Percentiles rank a stretch among this genome's conserved stretches.
phyloP scores from a whole-genome alignment of 2,888 invertebrate species.

The Drosophila birchii region DNA sequence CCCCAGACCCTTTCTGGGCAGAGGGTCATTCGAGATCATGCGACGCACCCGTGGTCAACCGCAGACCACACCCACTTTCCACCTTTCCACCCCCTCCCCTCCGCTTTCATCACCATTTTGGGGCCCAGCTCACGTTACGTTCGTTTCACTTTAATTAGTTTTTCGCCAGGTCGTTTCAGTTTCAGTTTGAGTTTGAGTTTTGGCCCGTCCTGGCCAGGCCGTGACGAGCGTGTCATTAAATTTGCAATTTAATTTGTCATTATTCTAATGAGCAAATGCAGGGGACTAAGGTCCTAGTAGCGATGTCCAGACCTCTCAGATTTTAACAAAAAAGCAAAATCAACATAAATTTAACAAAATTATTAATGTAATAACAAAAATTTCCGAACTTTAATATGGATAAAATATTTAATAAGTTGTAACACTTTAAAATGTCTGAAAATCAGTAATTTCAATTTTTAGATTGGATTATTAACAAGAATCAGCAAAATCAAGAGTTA shows the following conservation, averaged over 20 bases:
- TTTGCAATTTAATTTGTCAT: slow-evolving; percentile 62
- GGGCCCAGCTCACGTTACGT: slow-evolving; percentile 27
- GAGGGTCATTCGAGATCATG: slow-evolving; percentile 42
- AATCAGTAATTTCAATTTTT: no score
- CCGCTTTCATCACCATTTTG: slow-evolving; percentile 9
- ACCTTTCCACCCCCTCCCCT: not conserved
- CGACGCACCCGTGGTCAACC: slow-evolving; percentile 56
- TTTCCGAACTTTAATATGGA: no score
- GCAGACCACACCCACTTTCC: slow-evolving; percentile 23
- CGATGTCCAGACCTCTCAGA: not conserved
- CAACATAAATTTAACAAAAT: not conserved
- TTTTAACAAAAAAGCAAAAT: not conserved
- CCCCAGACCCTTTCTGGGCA: slow-evolving; percentile 12
- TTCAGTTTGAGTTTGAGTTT: slow-evolving; percentile 9
- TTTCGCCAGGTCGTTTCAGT: slow-evolving; percentile 51
- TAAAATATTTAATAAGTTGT: no score
- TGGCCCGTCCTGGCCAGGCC: not conserved
- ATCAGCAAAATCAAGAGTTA: not conserved
- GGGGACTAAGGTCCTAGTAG: not conserved
- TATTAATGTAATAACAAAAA: no score
- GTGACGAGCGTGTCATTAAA: slow-evolving; percentile 52
- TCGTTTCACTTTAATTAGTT: slow-evolving; percentile 44
- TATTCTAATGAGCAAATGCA: slow-evolving; percentile 38
- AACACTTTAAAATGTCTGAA: no score
- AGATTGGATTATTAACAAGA: no score